Percentiles rank a stretch among this genome's conserved stretches.
phyloP scores from a whole-genome alignment of 2,797 vertebrate genomes.

The Alcedo atthis region DNA sequence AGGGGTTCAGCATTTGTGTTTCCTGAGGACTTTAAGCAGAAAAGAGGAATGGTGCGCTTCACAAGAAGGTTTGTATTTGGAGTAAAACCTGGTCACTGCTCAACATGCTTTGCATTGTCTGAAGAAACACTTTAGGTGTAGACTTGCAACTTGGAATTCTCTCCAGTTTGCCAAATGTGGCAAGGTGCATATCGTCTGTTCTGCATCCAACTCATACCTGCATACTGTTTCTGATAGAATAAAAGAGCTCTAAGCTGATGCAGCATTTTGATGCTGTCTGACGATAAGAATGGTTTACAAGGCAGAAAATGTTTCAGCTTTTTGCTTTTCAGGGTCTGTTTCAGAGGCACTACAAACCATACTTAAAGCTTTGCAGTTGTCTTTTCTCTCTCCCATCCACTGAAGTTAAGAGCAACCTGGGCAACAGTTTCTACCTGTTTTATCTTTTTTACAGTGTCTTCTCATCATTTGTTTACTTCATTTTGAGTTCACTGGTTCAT shows the following conservation, averaged over 20 bases:
- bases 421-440: not conserved
- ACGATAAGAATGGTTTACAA: not conserved
- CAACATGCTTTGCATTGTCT: not conserved
- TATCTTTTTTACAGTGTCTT: not conserved
- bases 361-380: not conserved
- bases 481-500: not conserved
- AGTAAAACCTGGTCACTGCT: not conserved
- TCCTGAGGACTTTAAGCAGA: not conserved
- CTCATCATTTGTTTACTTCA: not conserved
- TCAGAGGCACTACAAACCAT: not conserved
- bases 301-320: not conserved
- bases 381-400: not conserved
- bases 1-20: not conserved
- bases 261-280: not conserved
- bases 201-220: not conserved
- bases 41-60: not conserved
- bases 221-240: not conserved
- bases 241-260: not conserved
- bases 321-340: not conserved
- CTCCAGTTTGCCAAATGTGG: not conserved
- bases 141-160: not conserved
- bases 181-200: fast-evolving
- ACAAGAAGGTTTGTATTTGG: not conserved
- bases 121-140: not conserved
- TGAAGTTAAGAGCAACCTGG: not conserved